Evolutionary conservation across 2,888 invertebrate genomes (phyloP), one percentile per base, ranked within the genome.

Genomic region (Laothoe populi): DNA sequence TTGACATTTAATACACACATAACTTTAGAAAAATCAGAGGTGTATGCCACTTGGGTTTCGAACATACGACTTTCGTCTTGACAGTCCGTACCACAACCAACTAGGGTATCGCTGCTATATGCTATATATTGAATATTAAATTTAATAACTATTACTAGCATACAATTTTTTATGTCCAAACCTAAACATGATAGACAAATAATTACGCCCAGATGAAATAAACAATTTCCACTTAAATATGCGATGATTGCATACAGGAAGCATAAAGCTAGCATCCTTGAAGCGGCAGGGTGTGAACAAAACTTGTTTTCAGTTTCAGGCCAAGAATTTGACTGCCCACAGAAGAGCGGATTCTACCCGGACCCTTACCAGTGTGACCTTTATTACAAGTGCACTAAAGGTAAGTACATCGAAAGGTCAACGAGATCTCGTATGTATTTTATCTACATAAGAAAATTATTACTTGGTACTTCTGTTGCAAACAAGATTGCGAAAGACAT

Each of bases 361-460:
- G 96, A 97, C 82, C 93, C 93, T 0, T 94, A 95, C 77, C 96
- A 96, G 83, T 97, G 97, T 81, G 97, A 97, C 87, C 94, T 96
- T 67, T 97, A 96, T 84, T 96, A 96, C 86, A 94, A 94, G 75
- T 96, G 96, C 88, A 88, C 89, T 63, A 94, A 94, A 84, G 95
- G 93, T 93, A 78, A 90, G 92, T 92, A 87, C 74, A 74, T 75
- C 70, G 65, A 82, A 82, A 88, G 83, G 84, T 84, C 74, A 63
- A 16, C 35, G 31, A 59, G 65, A 67, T 44, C 66, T 67, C 60
- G 59, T 60, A 59, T 26, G 26, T 61, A 48, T 53, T 53, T 53
- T 53, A 44, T 40, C 11, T 42, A 19, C 31, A 31, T 40, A 48
- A 40, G 48, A 59, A 24, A 60, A 62, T 40, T 46, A 57, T 62